Evolutionary conservation across 2,797 vertebrate species (phyloP).

Genomic region (Gymnodraco acuticeps): DNA sequence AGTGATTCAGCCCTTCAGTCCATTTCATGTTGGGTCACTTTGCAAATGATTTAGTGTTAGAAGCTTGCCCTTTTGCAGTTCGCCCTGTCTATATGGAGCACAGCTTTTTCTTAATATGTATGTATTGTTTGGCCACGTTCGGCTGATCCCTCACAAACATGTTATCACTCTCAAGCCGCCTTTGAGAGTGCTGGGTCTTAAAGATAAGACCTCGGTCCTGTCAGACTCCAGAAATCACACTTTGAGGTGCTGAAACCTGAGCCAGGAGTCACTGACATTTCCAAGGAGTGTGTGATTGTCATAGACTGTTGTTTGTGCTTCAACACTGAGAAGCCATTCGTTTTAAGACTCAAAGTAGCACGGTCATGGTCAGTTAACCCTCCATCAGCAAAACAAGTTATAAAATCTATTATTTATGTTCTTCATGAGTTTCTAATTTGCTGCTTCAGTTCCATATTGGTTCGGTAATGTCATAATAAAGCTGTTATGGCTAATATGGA

Average conservation of each 20-base stretch:
- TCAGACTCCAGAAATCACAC: conserved; percentile 38
- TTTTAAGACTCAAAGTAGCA: too few species aligned
- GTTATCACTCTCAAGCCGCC: conserved; percentile 9
- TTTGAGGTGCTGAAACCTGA: conserved; percentile 26
- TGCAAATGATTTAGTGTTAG: too few species aligned
- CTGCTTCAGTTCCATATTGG: neutral
- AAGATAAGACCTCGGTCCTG: conserved; percentile 47
- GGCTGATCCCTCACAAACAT: neutral
- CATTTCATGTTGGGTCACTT: too few species aligned
- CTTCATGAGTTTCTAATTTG: neutral
- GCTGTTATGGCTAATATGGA: neutral
- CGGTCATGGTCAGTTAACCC: too few species aligned
- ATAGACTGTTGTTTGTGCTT: too few species aligned
- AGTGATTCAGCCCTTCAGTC: neutral
- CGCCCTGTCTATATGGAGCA: too few species aligned
- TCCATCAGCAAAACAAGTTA: neutral
- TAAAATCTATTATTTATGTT: neutral
- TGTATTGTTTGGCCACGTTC: neutral
- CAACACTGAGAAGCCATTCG: too few species aligned
- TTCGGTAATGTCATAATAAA: neutral
- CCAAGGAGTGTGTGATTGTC: too few species aligned
- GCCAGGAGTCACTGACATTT: neutral
- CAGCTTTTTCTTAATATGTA: neutral
- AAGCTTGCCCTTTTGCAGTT: too few species aligned
- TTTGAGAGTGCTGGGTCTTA: conserved; percentile 53